Percentiles rank a stretch among this genome's conserved stretches.
These are phyloP conservation scores for Mylabris sibirica DNA, from an alignment of 2,888 invertebrate species.

Conservation along the genomic window DNA sequence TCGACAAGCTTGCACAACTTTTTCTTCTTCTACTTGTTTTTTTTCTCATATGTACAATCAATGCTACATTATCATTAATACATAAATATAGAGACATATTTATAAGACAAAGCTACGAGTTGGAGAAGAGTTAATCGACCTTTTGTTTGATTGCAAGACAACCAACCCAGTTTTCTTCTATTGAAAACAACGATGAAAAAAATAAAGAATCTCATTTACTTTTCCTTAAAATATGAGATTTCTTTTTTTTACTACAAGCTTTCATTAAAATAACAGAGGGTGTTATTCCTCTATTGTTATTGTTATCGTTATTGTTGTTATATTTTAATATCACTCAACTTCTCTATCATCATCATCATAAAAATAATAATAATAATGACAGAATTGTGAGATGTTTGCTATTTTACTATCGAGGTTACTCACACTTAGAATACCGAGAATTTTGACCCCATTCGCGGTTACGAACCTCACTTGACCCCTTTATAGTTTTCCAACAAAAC, in stretches of 20 bases:
- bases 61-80: no score
- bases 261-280: neutral
- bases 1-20: slow-evolving; percentile 24
- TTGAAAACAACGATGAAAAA: no score
- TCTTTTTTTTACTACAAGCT: neutral
- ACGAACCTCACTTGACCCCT: slow-evolving; percentile 42
- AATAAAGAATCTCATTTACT: neutral
- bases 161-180: no score
- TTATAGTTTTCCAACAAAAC: slow-evolving; percentile 33
- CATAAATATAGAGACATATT: neutral
- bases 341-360: no score
- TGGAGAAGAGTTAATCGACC: slow-evolving; percentile 37
- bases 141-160: neutral
- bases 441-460: slow-evolving; percentile 55
- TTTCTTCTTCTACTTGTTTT: neutral
- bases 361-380: neutral
- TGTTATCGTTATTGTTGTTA: neutral
- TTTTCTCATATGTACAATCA: no score
- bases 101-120: neutral
- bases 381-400: slow-evolving; percentile 17
- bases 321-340: neutral
- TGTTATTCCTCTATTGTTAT: neutral
- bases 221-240: neutral
- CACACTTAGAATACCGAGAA: slow-evolving; percentile 50
- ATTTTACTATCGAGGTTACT: slow-evolving; percentile 49